phyloP scores from a whole-genome alignment of 2,888 invertebrate species.

The Plutella xylostella region DNA sequence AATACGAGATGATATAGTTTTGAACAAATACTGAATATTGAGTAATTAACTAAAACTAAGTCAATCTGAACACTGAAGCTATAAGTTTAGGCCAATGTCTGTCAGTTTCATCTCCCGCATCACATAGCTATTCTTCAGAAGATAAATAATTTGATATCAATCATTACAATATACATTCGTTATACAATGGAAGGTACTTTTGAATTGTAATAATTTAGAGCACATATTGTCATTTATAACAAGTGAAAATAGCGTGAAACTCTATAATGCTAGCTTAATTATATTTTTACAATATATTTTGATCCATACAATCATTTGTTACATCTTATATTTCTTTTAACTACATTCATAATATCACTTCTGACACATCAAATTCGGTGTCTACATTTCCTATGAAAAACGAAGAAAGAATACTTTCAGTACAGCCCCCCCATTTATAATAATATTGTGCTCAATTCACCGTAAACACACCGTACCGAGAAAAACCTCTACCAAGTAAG shows the following conservation, averaged over 20 bases:
- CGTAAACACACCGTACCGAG: no score
- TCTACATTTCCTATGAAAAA: not conserved
- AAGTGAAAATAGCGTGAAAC: conserved; percentile 36
- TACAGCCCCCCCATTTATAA: not conserved
- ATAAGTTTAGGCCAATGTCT: not conserved
- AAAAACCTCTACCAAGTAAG: no score
- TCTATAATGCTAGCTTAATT: conserved; percentile 26
- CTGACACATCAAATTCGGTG: not conserved
- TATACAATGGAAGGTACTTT: conserved; percentile 30
- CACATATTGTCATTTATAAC: conserved; percentile 51
- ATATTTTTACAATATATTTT: conserved; percentile 27
- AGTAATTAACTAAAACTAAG: no score
- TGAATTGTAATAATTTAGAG: conserved; percentile 26
- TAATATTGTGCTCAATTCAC: not conserved
- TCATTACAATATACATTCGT: conserved; percentile 18
- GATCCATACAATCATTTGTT: conserved; percentile 24
- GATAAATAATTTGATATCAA: conserved; percentile 20
- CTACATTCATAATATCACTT: conserved; percentile 53
- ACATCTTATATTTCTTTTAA: conserved; percentile 30
- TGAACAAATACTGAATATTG: no score
- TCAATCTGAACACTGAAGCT: not conserved
- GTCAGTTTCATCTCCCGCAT: no score
- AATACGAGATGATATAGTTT: no score
- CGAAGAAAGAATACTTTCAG: not conserved
- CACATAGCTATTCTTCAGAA: conserved; percentile 24